Evolutionary conservation across 2,797 vertebrate genomes (phyloP).

Genomic region (Alouatta caraya): DNA sequence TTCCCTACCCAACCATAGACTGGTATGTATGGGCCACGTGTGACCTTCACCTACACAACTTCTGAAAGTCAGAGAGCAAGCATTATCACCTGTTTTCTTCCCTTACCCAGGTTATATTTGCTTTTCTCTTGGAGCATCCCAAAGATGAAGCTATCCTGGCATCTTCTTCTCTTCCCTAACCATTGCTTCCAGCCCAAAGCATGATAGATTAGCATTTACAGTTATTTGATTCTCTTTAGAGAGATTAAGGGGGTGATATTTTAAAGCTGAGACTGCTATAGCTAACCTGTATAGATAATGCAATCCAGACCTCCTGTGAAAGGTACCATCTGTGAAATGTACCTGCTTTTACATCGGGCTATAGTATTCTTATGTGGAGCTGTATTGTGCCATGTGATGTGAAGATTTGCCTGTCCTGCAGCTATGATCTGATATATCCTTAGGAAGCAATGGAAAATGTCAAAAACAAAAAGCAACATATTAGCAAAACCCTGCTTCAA

Average conservation of each 20-base stretch:
- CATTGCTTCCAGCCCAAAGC: not conserved
- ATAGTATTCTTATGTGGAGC: rapidly evolving
- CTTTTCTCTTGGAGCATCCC: not conserved
- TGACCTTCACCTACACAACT: not conserved
- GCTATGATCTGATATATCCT: slow-evolving; percentile 45
- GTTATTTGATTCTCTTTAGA: slow-evolving; percentile 1
- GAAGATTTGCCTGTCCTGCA: slow-evolving; percentile 39
- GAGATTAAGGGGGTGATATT: not conserved
- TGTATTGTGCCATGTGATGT: rapidly evolving
- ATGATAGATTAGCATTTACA: not conserved
- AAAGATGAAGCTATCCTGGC: not conserved
- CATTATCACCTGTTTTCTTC: not conserved
- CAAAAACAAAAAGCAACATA: slow-evolving; percentile 78
- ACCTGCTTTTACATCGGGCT: rapidly evolving
- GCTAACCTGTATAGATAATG: not conserved
- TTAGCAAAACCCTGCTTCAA: slow-evolving; percentile 78
- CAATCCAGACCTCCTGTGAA: not conserved
- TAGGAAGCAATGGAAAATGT: slow-evolving; percentile 73
- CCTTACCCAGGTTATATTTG: not conserved
- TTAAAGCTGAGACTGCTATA: not conserved
- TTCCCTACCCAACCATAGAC: not conserved
- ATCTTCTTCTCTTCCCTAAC: not conserved
- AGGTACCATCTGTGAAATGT: not conserved
- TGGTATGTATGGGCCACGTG: not conserved
- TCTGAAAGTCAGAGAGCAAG: not conserved